phyloP scores from a whole-genome alignment of 2,888 invertebrate genomes.

The Pseudoips prasinana region DNA sequence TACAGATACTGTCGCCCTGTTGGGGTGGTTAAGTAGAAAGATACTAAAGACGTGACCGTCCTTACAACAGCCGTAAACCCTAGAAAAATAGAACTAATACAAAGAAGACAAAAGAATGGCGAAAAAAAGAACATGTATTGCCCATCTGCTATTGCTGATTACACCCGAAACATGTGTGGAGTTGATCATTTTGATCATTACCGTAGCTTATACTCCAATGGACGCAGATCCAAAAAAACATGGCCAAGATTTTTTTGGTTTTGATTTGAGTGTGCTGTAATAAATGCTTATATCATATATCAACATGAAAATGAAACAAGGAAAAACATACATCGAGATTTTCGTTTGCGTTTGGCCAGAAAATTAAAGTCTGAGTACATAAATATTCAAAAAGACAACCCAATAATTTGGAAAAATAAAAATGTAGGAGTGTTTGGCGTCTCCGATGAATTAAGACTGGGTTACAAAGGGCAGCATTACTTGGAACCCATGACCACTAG shows the following conservation, averaged over 20 bases:
- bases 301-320: conserved; percentile 13
- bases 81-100: conserved; percentile 6
- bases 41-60: conserved; percentile 4
- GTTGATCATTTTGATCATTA: conserved; percentile 17
- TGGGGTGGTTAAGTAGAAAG: too few species aligned
- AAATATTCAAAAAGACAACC: too few species aligned
- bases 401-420: too few species aligned
- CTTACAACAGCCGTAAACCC: conserved; percentile 9
- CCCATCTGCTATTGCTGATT: conserved; percentile 13
- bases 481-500: too few species aligned
- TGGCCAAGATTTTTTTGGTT: conserved; percentile 13
- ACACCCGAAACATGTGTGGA: conserved; percentile 17
- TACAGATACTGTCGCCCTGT: conserved; percentile 3
- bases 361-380: too few species aligned
- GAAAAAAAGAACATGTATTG: conserved; percentile 10
- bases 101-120: conserved; percentile 11
- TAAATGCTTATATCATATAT: conserved; percentile 14
- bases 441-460: too few species aligned
- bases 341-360: too few species aligned
- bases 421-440: too few species aligned
- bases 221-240: conserved; percentile 16
- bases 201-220: conserved; percentile 15
- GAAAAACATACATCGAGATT: conserved; percentile 14
- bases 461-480: too few species aligned
- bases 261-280: conserved; percentile 17